Evolutionary conservation across 1,140 invertebrate genomes (phyloP), one percentile per base, ranked within the genome.

Genomic region (Oedothorax gibbosus): DNA sequence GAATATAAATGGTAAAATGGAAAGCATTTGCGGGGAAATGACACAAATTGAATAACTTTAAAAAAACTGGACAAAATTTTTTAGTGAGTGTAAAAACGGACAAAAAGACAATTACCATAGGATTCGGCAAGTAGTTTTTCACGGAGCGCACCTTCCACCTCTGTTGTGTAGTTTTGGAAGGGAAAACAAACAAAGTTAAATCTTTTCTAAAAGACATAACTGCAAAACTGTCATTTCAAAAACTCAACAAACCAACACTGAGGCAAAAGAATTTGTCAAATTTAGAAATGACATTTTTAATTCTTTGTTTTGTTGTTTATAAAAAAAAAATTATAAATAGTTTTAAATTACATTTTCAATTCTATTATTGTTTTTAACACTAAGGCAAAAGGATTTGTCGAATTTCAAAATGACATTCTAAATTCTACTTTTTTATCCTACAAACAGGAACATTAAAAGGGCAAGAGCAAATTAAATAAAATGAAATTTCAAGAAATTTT

Each of bases 101-200:
- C 75, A 77, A 77, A 68, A 18, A 79, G 50, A 82, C 53, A 73
- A 82, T 82, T 82, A 82, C 80, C 80, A 82, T 82, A 82, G 35
- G 35, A 35, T 82, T 82, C 80, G n/a, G 80, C 69, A 60, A 82
- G 80, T 60, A 64, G 80, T 64, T 73, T 82, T 65, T 82, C 80
- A 18, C 49, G 68, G 21, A 69, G 50, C 14, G 69, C 69, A 72
- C 80, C 80, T 64, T 82, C 80, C 51, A 57, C 65, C 50, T 65
- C 78, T 81, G 49, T 71, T 57, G 50, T 20, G n/a, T 35, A 35
- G 35, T 81, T 71, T 18, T 12, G 71, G 49, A 71, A 71, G 51
- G 18, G 15, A 75, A 57, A 53, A 18, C 56, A 75, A 57, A 75
- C 7, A 75, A 75, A 14, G 15, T 75, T 75, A 75, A 75, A 14